These are phyloP conservation scores for Drosophila prosaltans DNA, from an alignment of 1,140 invertebrate genomes.

Conservation along the genomic window DNA sequence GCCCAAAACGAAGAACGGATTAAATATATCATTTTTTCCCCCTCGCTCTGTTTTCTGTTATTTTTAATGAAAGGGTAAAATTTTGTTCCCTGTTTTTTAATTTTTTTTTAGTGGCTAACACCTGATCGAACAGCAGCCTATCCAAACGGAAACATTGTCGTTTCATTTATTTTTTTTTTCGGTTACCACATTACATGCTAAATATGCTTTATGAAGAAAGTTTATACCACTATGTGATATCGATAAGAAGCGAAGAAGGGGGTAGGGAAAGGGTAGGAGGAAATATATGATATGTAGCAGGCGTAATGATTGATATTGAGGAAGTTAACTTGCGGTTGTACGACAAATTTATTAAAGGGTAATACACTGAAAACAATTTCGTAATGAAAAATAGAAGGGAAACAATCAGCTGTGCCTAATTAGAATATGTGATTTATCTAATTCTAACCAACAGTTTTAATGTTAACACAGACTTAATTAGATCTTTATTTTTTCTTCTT, in stretches of 20 bases:
- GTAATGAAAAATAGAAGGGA: too few species aligned
- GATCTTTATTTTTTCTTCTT: neutral
- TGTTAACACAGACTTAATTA: too few species aligned
- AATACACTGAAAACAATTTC: constrained; percentile 34
- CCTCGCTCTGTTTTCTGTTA: constrained; percentile 15
- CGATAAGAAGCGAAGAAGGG: neutral
- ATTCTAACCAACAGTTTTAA: too few species aligned
- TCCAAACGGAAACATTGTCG: constrained; percentile 53
- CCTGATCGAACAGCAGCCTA: constrained; percentile 67
- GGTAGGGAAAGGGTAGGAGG: constrained; percentile 38
- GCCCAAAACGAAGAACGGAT: constrained; percentile 68
- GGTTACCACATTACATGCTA: constrained; percentile 40
- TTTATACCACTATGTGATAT: constrained; percentile 28
- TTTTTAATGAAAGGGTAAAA: constrained; percentile 76
- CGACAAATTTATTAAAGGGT: constrained; percentile 33
- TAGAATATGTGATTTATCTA: too few species aligned
- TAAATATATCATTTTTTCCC: constrained; percentile 77
- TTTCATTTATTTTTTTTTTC: constrained; percentile 16
- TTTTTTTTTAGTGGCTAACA: constrained; percentile 52
- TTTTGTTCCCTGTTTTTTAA: constrained; percentile 45
- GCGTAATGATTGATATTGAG: constrained; percentile 79
- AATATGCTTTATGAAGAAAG: constrained; percentile 73
- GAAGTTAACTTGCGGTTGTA: constrained; percentile 67
- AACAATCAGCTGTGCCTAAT: too few species aligned
- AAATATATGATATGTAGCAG: constrained; percentile 53